Base-by-base conservation (phyloP, 2,888 invertebrate species). In the Halocaridina rubra region DNA sequence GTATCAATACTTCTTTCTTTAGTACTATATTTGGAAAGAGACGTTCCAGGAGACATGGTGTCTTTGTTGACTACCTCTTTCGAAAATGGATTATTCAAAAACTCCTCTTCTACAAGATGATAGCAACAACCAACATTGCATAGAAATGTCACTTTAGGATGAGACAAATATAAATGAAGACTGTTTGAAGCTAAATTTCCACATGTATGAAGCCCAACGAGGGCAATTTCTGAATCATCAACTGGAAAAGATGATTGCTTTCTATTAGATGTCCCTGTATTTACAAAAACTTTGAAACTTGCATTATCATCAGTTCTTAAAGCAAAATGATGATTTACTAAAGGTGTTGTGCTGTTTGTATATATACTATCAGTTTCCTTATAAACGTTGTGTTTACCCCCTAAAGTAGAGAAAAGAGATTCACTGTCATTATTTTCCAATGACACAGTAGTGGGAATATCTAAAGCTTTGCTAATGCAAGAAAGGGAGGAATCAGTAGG, bases 121-220 rank as follows among this genome's bases (percentile, higher is more conserved):
- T 97, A 97, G 90, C 98, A 98, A 90, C 98, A 98, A 0, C 97
- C 96, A 53, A 98, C 95, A 90, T 95, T 95, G 27, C 86, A 86
- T 1, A 84, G 53, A 30, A 84, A 84, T 1, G 32, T 8, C n/a
- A 84, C 74, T n/a, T 39, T 30, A 1, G 75, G 46, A 46, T 84
- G 64, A 22, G 79, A 46, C 10, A 79, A 19, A 29, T 79, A 84
- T 24, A 84, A 30, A 29, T 74, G 29, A n/a, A 84, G 19, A 27
- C 84, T 84, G 33, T 67, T 84, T 8, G 84, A 22, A 46, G 84
- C 84, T 16, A 84, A 53, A 33, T 84, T 84, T 10, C 84, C 84
- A 67, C 84, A 84, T 0, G 84, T 84, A 39, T 84, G 84, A 4
- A 84, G 67, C n/a, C 84, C 84, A 74, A 84, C 79, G 27, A 84